Conservation (phyloP, 2,797 vertebrate species). For the Chromis chromis region DNA sequence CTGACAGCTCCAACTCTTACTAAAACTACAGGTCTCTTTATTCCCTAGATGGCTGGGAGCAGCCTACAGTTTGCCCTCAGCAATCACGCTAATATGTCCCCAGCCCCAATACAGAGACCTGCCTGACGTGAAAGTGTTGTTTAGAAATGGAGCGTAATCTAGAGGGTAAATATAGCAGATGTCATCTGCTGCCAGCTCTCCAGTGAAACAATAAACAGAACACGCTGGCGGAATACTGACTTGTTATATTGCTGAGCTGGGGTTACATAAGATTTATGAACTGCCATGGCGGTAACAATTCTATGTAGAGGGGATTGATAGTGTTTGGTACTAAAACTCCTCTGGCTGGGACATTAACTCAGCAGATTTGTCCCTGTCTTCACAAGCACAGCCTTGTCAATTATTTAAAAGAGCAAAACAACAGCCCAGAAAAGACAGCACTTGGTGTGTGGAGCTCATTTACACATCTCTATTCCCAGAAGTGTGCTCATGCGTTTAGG, state of each 20-base stretch:
- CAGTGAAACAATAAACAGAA: slow-evolving; percentile 75
- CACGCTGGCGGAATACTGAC: slow-evolving; percentile 55
- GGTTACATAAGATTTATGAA: slow-evolving; percentile 80
- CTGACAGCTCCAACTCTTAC: slow-evolving; percentile 64
- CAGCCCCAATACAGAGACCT: slow-evolving; percentile 44
- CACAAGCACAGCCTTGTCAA: slow-evolving; percentile 78
- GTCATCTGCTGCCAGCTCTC: slow-evolving; percentile 68
- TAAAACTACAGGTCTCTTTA: slow-evolving; percentile 70
- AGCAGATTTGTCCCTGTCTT: slow-evolving; percentile 82
- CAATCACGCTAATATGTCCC: slow-evolving; percentile 73
- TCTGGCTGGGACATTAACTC: slow-evolving; percentile 80
- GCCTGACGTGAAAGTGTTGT: slow-evolving; percentile 61
- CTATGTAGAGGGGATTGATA: slow-evolving; percentile 75
- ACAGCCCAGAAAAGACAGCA: slow-evolving; percentile 72
- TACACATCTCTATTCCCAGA: slow-evolving; percentile 77
- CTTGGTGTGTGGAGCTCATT: slow-evolving; percentile 77
- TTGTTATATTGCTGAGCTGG: slow-evolving; percentile 71
- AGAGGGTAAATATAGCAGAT: slow-evolving; percentile 78
- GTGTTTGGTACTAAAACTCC: slow-evolving; percentile 71
- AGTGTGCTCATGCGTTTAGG: slow-evolving; percentile 72
- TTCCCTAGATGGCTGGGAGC: slow-evolving; percentile 59
- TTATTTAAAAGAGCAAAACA: slow-evolving; percentile 85
- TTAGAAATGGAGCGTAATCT: slow-evolving; percentile 72
- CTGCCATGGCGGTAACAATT: slow-evolving; percentile 70
- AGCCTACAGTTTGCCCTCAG: slow-evolving; percentile 65